Conservation (phyloP, 1,140 invertebrate genomes). For the Caerostris darwini region DNA sequence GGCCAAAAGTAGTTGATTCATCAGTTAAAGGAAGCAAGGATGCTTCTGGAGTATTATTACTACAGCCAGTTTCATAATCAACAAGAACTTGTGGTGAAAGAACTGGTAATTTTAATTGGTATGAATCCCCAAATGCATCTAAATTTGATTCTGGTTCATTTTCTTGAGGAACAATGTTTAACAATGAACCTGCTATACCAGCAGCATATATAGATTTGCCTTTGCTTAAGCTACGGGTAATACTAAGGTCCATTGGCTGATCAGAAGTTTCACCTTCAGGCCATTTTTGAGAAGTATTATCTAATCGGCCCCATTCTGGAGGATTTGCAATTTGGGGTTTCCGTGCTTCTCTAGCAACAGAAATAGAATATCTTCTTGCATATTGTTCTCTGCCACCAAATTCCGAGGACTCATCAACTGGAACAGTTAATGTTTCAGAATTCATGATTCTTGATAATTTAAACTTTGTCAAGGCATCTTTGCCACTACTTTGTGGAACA, state of each 20-base stretch:
- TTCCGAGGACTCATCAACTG: constrained; percentile 67
- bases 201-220: constrained; percentile 51
- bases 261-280: constrained; percentile 39
- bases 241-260: constrained; percentile 79
- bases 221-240: constrained; percentile 51
- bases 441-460: constrained; percentile 25
- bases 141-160: constrained; percentile 9
- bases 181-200: constrained; percentile 10
- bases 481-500: constrained; percentile 59
- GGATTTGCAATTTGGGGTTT: constrained; percentile 30
- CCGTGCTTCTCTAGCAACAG: constrained; percentile 67
- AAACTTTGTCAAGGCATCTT: constrained; percentile 56
- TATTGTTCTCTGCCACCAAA: constrained; percentile 59
- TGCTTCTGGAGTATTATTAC: constrained; percentile 14
- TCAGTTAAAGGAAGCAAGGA: constrained; percentile 52
- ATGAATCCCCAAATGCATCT: constrained; percentile 52
- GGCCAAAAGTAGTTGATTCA: constrained; percentile 12
- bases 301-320: constrained; percentile 45
- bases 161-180: constrained; percentile 31
- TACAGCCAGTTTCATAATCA: constrained; percentile 62
- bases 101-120: constrained; percentile 64
- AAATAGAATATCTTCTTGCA: constrained; percentile 76
- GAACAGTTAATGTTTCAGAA: neutral
- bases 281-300: constrained; percentile 44
- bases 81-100: constrained; percentile 68